phyloP scores from a whole-genome alignment of 2,888 invertebrate species.

The Chalcis sispes region DNA sequence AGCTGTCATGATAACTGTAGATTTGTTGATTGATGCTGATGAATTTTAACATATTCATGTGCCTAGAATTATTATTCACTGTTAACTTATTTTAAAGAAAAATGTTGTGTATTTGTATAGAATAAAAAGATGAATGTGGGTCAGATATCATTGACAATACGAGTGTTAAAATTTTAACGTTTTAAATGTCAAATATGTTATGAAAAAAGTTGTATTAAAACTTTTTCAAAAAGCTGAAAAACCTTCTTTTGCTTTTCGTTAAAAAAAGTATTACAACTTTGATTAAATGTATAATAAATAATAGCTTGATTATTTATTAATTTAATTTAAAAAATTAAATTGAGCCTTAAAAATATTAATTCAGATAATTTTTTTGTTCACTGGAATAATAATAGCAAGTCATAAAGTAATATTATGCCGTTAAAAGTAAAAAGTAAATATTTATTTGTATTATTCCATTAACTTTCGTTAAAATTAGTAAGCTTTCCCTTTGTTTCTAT shows the following conservation, averaged over 20 bases:
- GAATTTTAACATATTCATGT: neutral
- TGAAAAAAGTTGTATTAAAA: neutral
- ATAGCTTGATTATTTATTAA: no score
- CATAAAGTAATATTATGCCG: neutral
- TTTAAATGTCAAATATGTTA: neutral
- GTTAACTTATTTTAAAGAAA: neutral
- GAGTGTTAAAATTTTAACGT: neutral
- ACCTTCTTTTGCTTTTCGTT: no score
- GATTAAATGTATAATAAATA: no score
- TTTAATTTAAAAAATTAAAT: no score
- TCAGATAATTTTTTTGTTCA: neutral
- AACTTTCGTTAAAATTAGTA: slow-evolving; percentile 30
- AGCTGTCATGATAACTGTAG: neutral
- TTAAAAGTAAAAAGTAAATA: neutral
- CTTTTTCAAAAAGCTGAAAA: neutral
- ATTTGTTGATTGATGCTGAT: neutral
- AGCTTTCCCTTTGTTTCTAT: neutral
- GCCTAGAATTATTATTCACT: neutral
- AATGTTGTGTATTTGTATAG: neutral
- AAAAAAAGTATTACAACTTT: neutral
- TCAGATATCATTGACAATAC: no score
- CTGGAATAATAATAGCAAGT: neutral
- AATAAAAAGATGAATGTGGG: no score
- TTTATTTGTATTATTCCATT: neutral
- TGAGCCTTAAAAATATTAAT: no score